These are phyloP conservation scores for Cydia pomonella DNA, from an alignment of 1,140 invertebrate genomes.

Conservation along the genomic window DNA sequence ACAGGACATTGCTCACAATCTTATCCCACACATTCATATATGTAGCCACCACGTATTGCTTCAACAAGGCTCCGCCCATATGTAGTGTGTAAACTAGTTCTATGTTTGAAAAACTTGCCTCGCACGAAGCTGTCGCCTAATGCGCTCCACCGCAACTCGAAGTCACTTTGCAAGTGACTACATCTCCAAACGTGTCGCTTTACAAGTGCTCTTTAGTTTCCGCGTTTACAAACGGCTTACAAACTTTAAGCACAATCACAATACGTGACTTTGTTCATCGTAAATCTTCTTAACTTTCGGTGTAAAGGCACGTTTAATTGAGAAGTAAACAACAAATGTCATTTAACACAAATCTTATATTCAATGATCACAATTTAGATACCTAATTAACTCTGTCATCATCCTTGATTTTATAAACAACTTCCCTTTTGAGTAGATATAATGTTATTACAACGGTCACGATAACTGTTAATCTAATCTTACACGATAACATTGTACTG, in stretches of 20 bases:
- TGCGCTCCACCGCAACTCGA: conserved; percentile 17
- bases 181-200: conserved; percentile 13
- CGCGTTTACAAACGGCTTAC: neutral
- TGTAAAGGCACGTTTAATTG: neutral
- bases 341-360: neutral
- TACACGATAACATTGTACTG: too few species aligned
- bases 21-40: neutral
- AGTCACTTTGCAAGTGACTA: conserved; percentile 16
- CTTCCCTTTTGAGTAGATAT: too few species aligned
- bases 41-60: neutral
- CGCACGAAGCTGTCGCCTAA: conserved; percentile 18
- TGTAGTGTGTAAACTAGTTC: conserved; percentile 14
- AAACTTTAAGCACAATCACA: conserved; percentile 2
- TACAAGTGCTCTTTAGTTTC: conserved; percentile 8
- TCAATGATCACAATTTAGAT: neutral
- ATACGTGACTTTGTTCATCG: conserved; percentile 6
- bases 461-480: too few species aligned
- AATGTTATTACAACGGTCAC: too few species aligned
- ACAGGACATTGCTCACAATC: too few species aligned
- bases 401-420: too few species aligned
- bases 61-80: neutral
- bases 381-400: too few species aligned
- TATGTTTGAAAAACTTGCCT: conserved; percentile 27
- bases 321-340: neutral
- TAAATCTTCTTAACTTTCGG: neutral